Base-by-base conservation (phyloP, 2,888 invertebrate genomes). In the Orthosia gracilis region DNA sequence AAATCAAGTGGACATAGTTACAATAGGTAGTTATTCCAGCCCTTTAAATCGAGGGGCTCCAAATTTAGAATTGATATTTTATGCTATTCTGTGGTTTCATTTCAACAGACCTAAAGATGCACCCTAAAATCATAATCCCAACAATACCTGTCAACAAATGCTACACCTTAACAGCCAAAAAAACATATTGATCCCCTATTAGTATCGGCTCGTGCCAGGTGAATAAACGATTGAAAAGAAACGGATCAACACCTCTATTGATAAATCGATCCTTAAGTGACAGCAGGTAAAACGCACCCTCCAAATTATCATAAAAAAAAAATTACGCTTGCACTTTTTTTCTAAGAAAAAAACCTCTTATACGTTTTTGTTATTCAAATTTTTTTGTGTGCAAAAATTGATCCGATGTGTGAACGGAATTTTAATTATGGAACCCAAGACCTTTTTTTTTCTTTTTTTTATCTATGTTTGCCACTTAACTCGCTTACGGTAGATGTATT, bases 401-500 rank as follows among this genome's bases (percentile, higher is more conserved):
- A 91, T 87, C 87, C 87, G 76, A 85, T 87, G 89, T 92, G 92
- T 89, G 92, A 92, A 92, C 91, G 80, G 90, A 89, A 90, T 91
- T 86, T 84, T 83, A 89, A 90, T 86, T 86, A 75, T 80, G 85
- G 77, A 77, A 87, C 80, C 79, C 76, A 57, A 75, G 68, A 78
- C 70, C 79, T 87, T 86, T 86, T 86, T 84, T 72, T 61, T 26
- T 59, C 45, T 31, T 40, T 79, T 80, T 84, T 91, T 91, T 91
- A 87, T 83, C 81, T 73, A 76, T 88, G 80, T 89, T 88, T 88
- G 87, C 89, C 91, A 92, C 92, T 91, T 91, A 91, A 91, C 90
- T 91, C 85, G 75, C 82, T 90, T 85, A 91, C 91, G 91, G 90
- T 91, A 90, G 89, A 92, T 91, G 86, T 88, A 88, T 84, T 91